These are phyloP conservation scores for Naja naja DNA, from an alignment of 2,113 vertebrate genomes.

Conservation along the genomic window DNA sequence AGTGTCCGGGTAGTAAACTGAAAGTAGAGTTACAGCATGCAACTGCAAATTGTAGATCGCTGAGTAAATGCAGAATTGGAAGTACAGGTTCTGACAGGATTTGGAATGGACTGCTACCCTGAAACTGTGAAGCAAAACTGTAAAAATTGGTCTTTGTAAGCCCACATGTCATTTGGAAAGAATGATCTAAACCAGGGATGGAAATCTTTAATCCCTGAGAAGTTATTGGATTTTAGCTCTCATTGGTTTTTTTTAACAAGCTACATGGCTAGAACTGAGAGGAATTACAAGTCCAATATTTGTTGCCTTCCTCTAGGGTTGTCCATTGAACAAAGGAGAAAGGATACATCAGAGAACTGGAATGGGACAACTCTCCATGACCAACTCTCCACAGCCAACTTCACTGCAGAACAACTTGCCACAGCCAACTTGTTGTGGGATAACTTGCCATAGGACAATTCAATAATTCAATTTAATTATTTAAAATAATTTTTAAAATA, in stretches of 20 bases:
- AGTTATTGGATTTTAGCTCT: background rate
- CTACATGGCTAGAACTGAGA: no score
- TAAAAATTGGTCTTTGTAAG: background rate
- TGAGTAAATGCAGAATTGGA: background rate
- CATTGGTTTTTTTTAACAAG: no score
- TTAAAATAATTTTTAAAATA: background rate
- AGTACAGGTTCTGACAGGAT: background rate
- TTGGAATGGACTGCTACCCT: background rate
- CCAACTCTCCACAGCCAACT: no score
- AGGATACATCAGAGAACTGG: background rate
- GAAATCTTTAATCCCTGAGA: background rate
- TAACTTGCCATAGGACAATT: background rate
- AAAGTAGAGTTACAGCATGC: background rate
- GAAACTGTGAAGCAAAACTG: background rate
- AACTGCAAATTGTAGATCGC: background rate
- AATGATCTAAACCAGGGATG: background rate
- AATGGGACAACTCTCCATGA: background rate
- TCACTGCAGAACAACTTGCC: no score
- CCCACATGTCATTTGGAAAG: background rate
- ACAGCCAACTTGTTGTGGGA: background rate
- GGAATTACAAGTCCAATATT: background rate
- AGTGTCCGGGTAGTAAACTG: background rate
- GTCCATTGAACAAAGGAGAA: background rate
- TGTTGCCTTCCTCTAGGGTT: background rate
- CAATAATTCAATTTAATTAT: background rate